phyloP scores from a whole-genome alignment of 2,797 vertebrate genomes.

The Echiichthys vipera region DNA sequence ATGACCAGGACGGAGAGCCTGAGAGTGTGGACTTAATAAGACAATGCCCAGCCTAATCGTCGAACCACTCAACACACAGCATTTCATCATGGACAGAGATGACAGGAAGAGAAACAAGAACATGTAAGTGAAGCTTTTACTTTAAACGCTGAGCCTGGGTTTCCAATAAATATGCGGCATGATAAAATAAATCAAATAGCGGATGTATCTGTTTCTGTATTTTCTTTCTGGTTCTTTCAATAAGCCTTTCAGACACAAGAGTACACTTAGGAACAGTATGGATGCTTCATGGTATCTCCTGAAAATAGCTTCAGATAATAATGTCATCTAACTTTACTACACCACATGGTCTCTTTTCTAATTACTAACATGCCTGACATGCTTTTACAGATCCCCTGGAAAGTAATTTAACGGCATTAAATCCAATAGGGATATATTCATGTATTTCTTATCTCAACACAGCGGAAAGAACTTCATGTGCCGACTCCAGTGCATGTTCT shows the following conservation, averaged over 20 bases:
- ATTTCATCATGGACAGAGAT: constrained; percentile 81
- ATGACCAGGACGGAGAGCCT: constrained; percentile 75
- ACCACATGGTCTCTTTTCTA: constrained; percentile 30
- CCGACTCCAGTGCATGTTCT: constrained; percentile 85
- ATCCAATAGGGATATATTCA: constrained; percentile 40
- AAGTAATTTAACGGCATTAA: constrained; percentile 50
- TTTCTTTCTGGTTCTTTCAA: background rate
- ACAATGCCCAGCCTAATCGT: constrained; percentile 77
- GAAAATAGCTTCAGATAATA: constrained; percentile 34
- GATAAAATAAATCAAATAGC: too few relatives aligned
- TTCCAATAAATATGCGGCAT: constrained; percentile 6
- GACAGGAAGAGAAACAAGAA: constrained; percentile 82
- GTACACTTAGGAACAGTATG: background rate
- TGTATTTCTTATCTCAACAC: constrained; percentile 65
- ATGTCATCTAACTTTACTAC: constrained; percentile 3
- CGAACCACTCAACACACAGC: constrained; percentile 65
- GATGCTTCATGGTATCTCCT: constrained; percentile 19
- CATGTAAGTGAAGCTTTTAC: constrained; percentile 78
- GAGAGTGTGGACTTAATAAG: constrained; percentile 70
- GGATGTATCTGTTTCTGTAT: background rate
- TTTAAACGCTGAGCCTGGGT: background rate
- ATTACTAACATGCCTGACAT: constrained; percentile 42
- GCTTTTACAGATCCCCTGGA: constrained; percentile 38
- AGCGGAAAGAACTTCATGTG: constrained; percentile 87
- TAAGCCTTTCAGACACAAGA: background rate